A percentile compares a stretch with the other conserved stretches of the same genome.
Evolutionary conservation across 2,113 vertebrate species (phyloP).

Genomic region (Halichoerus grypus): DNA sequence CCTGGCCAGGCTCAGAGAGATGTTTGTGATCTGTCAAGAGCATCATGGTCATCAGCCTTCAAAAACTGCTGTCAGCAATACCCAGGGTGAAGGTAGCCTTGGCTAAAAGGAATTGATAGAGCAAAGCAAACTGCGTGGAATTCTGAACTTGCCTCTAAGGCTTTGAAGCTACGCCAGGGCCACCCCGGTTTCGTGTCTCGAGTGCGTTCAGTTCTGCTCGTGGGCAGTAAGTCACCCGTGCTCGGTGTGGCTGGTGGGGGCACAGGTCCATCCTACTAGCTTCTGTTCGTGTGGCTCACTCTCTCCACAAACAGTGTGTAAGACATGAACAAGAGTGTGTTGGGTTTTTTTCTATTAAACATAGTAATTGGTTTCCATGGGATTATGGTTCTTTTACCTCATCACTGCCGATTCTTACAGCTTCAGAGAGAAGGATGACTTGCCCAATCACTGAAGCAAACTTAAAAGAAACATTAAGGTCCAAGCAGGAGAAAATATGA

Average conservation of each 20-base stretch:
- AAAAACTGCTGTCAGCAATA: no score
- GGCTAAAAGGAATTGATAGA: neutral
- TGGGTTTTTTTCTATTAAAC: neutral
- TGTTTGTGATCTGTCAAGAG: neutral
- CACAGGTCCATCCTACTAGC: rapidly evolving
- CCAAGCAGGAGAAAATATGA: slow-evolving; percentile 4
- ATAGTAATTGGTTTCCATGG: neutral
- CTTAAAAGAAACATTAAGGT: neutral
- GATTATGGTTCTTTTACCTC: neutral
- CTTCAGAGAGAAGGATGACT: neutral
- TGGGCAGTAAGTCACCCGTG: neutral
- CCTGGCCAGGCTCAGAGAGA: neutral
- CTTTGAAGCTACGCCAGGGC: neutral
- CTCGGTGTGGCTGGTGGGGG: neutral
- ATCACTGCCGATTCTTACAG: neutral
- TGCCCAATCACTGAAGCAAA: neutral
- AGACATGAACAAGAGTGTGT: neutral
- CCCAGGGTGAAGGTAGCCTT: neutral
- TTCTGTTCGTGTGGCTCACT: neutral
- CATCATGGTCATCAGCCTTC: neutral
- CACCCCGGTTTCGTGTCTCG: neutral
- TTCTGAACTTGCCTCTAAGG: neutral
- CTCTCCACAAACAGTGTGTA: neutral
- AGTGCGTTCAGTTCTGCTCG: neutral
- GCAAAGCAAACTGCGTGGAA: neutral